Base-by-base conservation (phyloP, 2,797 vertebrate genomes). In the Pteropus rufus region DNA sequence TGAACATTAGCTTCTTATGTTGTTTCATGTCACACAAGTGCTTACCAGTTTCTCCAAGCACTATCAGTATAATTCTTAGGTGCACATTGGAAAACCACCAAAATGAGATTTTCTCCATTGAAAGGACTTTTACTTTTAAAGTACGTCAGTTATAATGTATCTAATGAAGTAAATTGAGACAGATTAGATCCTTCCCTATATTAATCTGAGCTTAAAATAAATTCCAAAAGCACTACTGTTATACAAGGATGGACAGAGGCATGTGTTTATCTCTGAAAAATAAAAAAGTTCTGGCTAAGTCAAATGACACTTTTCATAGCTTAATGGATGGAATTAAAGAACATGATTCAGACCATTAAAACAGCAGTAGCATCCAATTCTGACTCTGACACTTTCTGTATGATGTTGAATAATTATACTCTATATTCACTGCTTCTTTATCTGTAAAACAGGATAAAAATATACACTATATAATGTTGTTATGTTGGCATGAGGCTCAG, bases 381-480 rank as follows among this genome's bases (percentile, higher is more conserved):
- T 91, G 88, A 39, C 52, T 76, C 85, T 73, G 58, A 67, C 10
- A 65, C 79, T 89, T 92, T 96, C 80, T 82, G 4, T 62, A 58
- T 91, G 58, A 58, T 95, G n/a, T 7, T 95, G 54, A 94, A 69
- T 90, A 93, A 96, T 95, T 92, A 89, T 16, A 86, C 5, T 83
- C 58, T 69, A 89, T 77, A 93, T 41, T 10, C 39, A 72, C 5
- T 44, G 21, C 49, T 72, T 58, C 58, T 39, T 94, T 62, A 92
- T 86, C 64, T 93, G 41, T 62, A 82, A 75, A 82, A 70, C 34
- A 75, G 73, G 52, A 79, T 91, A 77, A 91, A 97, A 95, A 89
- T 79, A 88, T 39, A 76, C 16, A 75, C 46, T 11, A 21, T 60
- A 21, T 65, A 56, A 72, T 26, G 58, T 15, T 69, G 39, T 85